These are phyloP conservation scores for Liopterus haemorrhoidalis DNA, from an alignment of 2,888 invertebrate genomes.

Conservation along the genomic window DNA sequence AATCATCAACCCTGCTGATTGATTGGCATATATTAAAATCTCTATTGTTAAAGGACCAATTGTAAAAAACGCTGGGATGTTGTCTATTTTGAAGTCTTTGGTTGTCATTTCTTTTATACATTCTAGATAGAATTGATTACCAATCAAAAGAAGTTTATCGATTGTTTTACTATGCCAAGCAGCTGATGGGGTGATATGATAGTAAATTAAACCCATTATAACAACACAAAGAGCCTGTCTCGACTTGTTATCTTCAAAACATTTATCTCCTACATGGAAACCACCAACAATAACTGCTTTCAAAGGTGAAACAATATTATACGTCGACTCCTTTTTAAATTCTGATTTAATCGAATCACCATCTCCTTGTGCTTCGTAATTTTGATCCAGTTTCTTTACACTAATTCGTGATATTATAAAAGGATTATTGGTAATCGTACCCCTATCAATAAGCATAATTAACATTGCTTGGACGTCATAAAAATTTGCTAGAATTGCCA, in stretches of 20 bases:
- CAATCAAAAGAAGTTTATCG: conserved; percentile 54
- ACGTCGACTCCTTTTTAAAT: conserved; percentile 13
- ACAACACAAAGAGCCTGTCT: conserved; percentile 58
- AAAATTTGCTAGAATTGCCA: conserved; percentile 53
- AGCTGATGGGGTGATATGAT: conserved; percentile 58
- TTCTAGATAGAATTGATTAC: conserved; percentile 54
- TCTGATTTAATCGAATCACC: conserved; percentile 7
- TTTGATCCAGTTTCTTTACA: conserved; percentile 46
- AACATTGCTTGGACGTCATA: conserved; percentile 49
- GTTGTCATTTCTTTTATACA: conserved; percentile 48
- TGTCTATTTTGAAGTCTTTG: conserved; percentile 50
- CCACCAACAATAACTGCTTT: conserved; percentile 55
- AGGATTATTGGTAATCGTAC: conserved; percentile 48
- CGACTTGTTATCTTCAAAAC: conserved; percentile 53
- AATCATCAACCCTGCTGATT: conserved; percentile 45
- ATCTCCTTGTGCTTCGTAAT: conserved; percentile 34
- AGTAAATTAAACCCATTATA: conserved; percentile 56
- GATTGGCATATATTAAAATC: conserved; percentile 53
- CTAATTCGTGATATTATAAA: conserved; percentile 49
- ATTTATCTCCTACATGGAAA: conserved; percentile 54
- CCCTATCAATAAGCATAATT: conserved; percentile 50
- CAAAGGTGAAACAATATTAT: conserved; percentile 32
- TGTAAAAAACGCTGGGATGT: conserved; percentile 53
- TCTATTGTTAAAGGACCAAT: conserved; percentile 55
- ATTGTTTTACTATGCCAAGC: conserved; percentile 54